Conservation (phyloP, 2,888 invertebrate genomes). For the Eretmocerus hayati region DNA sequence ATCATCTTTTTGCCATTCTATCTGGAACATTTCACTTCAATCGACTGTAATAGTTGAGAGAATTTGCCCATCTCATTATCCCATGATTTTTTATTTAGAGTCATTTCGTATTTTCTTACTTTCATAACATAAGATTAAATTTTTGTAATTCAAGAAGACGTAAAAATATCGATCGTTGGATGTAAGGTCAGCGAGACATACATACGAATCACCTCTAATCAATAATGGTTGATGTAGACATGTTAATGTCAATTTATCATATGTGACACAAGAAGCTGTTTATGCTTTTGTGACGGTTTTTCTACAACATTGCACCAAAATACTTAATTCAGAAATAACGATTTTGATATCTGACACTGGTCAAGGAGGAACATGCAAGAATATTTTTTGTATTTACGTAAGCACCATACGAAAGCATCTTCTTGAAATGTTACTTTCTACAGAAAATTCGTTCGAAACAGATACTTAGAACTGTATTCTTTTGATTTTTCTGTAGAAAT, state of each 20-base stretch:
- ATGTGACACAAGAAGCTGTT: conserved; percentile 11
- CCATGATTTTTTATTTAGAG: conserved; percentile 41
- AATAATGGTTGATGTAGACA: conserved; percentile 22
- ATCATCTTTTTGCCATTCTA: too few relatives aligned
- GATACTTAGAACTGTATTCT: conserved; percentile 1
- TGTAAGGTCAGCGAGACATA: conserved; percentile 37
- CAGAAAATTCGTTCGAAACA: conserved; percentile 10
- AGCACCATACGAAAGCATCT: conserved; percentile 3
- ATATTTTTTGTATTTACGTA: conserved; percentile 12
- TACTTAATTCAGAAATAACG: too few relatives aligned
- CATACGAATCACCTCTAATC: conserved; percentile 36
- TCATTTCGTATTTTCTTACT: conserved; percentile 48
- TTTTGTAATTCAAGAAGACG: conserved; percentile 38
- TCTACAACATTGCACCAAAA: too few relatives aligned
- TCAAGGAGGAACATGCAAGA: conserved; percentile 12
- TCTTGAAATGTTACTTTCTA: conserved; percentile 10
- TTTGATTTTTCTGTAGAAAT: conserved; percentile 19
- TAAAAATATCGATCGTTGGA: conserved; percentile 34
- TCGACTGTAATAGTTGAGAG: too few relatives aligned
- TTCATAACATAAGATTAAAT: conserved; percentile 40
- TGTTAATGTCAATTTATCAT: conserved; percentile 24
- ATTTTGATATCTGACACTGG: too few relatives aligned
- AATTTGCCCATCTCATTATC: too few relatives aligned
- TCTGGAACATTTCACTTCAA: too few relatives aligned
- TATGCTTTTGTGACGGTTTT: conserved; percentile 28